phyloP scores from a whole-genome alignment of 2,888 invertebrate genomes.

The Nesidiocoris tenuis region DNA sequence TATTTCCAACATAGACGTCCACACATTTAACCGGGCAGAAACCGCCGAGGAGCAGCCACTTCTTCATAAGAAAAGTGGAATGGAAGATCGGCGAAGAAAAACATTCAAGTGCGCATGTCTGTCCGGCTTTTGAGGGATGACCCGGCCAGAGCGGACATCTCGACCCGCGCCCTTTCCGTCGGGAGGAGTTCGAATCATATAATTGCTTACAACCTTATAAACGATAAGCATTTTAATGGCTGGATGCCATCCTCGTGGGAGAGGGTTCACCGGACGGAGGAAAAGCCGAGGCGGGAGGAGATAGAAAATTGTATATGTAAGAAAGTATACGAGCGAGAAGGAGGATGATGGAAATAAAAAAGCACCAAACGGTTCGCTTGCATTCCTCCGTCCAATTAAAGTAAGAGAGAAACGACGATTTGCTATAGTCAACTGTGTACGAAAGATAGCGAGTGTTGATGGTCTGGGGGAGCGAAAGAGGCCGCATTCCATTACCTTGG shows the following conservation, averaged over 20 bases:
- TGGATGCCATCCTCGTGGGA: slow-evolving; percentile 39
- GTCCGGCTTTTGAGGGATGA: slow-evolving; percentile 28
- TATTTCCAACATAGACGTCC: too few species aligned
- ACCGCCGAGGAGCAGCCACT: background rate
- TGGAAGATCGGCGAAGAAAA: background rate
- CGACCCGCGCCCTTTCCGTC: background rate
- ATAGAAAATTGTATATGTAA: background rate
- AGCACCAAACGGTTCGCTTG: slow-evolving; percentile 17
- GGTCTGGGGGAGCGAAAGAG: background rate
- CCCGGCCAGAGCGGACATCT: slow-evolving; percentile 2
- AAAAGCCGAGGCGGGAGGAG: background rate
- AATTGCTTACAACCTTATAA: slow-evolving; percentile 43
- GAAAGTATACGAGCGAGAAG: background rate
- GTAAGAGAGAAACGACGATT: slow-evolving; percentile 18
- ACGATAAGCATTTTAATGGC: slow-evolving; percentile 42
- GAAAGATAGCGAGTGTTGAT: background rate
- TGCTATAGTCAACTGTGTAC: background rate
- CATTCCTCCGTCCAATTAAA: slow-evolving; percentile 40
- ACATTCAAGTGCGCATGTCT: background rate
- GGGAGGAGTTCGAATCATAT: slow-evolving; percentile 29
- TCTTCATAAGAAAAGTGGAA: background rate
- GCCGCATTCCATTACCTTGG: slow-evolving; percentile 27
- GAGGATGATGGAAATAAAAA: slow-evolving; percentile 8
- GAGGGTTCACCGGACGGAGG: slow-evolving; percentile 2
- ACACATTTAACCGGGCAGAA: background rate